Conservation (phyloP, 2,888 invertebrate genomes). For the Galeruca laticollis region DNA sequence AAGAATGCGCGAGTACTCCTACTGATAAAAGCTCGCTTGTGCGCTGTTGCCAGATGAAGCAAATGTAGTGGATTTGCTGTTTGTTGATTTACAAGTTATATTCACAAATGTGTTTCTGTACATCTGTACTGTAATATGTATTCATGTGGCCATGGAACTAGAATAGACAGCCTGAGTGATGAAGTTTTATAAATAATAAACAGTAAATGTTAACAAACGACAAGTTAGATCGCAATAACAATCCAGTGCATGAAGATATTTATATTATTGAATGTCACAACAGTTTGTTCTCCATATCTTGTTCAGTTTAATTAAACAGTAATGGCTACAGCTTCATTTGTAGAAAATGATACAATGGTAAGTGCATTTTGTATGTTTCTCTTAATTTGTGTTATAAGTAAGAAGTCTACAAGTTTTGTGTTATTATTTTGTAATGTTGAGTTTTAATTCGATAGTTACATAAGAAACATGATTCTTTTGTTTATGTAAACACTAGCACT, state of each 20-base stretch:
- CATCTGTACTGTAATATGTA: not conserved
- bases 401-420: not conserved
- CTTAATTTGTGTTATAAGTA: constrained; percentile 9
- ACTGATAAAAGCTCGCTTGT: too few relatives aligned
- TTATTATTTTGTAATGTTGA: not conserved
- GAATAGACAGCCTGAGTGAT: constrained; percentile 19
- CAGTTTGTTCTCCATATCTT: constrained; percentile 9
- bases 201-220: not conserved
- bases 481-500: not conserved
- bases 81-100: not conserved
- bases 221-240: constrained; percentile 2
- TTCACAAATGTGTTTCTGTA: not conserved
- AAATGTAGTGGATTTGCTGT: not conserved
- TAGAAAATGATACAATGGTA: constrained; percentile 40
- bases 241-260: constrained; percentile 1
- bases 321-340: constrained; percentile 40
- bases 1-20: too few relatives aligned
- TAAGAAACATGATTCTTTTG: not conserved
- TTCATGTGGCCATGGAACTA: constrained; percentile 18
- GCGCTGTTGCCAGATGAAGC: too few relatives aligned
- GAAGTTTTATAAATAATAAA: constrained; percentile 26
- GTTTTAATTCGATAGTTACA: too few relatives aligned
- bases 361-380: constrained; percentile 10
- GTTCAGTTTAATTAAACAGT: constrained; percentile 23
- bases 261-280: constrained; percentile 8